Evolutionary conservation across 2,888 invertebrate species (phyloP).

Genomic region (Panzeria rudis): DNA sequence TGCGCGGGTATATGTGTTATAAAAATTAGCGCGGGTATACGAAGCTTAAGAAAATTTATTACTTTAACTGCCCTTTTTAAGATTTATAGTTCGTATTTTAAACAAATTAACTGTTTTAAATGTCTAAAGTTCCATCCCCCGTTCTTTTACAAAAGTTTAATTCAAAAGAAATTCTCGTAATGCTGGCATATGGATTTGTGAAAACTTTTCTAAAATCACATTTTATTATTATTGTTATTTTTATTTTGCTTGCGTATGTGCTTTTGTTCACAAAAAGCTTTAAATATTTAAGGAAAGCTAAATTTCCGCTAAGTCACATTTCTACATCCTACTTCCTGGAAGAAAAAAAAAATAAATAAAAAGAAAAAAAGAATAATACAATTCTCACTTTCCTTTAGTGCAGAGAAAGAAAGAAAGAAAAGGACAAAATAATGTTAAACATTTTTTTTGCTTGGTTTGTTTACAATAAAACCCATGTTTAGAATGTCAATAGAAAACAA

Average conservation of each 20-base stretch:
- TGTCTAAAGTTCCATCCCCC: background rate
- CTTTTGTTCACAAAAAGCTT: slow-evolving; percentile 4
- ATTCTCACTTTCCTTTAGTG: background rate
- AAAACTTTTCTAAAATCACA: background rate
- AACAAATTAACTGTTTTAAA: background rate
- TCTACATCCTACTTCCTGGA: slow-evolving; percentile 23
- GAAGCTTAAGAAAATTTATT: background rate
- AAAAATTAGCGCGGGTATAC: no score
- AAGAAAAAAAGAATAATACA: slow-evolving; percentile 1
- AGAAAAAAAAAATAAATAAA: slow-evolving; percentile 19
- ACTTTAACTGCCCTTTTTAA: background rate
- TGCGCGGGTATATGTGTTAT: no score
- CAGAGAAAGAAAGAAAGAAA: background rate
- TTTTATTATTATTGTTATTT: background rate
- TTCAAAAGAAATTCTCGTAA: background rate
- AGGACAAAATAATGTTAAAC: background rate
- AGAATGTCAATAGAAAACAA: slow-evolving; percentile 71
- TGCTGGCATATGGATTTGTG: background rate
- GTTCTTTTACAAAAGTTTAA: background rate
- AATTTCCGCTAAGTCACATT: slow-evolving; percentile 33
- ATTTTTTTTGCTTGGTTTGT: slow-evolving; percentile 20
- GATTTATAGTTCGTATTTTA: background rate
- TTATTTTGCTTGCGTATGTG: background rate
- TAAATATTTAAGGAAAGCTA: slow-evolving; percentile 18
- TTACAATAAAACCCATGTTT: slow-evolving; percentile 54